These are phyloP conservation scores for Eueremaeus valkanovi DNA, from an alignment of 2,888 invertebrate genomes.

Conservation along the genomic window DNA sequence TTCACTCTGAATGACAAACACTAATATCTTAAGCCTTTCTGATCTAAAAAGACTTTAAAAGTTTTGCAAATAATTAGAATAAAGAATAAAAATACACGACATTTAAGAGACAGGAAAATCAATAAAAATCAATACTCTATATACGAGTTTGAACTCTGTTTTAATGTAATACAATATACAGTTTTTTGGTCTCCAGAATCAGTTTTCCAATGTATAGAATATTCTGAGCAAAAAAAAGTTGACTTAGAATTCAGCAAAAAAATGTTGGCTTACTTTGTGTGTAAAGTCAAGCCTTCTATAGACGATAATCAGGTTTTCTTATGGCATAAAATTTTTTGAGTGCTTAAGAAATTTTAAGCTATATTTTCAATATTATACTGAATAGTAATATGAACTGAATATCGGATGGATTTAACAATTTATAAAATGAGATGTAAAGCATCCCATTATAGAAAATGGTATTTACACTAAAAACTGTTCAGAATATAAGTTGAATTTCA, in stretches of 20 bases:
- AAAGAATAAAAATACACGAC: no score
- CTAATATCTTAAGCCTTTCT: background rate
- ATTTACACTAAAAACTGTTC: no score
- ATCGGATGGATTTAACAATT: constrained; percentile 4
- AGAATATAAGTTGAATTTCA: no score
- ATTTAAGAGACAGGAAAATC: background rate
- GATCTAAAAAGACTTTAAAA: background rate
- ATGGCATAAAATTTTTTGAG: background rate
- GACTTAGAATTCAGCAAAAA: background rate
- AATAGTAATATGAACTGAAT: background rate
- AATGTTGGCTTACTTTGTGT: background rate
- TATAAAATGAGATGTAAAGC: constrained; percentile 9
- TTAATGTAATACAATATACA: no score
- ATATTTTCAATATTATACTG: background rate
- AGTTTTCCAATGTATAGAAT: no score
- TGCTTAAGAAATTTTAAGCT: background rate
- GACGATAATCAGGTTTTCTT: background rate
- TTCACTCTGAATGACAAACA: background rate
- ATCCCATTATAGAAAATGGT: no score
- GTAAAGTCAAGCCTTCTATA: background rate
- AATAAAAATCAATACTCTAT: no score
- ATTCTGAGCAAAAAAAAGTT: no score
- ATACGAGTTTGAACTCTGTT: no score
- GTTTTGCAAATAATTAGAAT: no score
- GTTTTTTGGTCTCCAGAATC: no score